Evolutionary conservation across 2,797 vertebrate species (phyloP).

Genomic region (Meda fulgida): DNA sequence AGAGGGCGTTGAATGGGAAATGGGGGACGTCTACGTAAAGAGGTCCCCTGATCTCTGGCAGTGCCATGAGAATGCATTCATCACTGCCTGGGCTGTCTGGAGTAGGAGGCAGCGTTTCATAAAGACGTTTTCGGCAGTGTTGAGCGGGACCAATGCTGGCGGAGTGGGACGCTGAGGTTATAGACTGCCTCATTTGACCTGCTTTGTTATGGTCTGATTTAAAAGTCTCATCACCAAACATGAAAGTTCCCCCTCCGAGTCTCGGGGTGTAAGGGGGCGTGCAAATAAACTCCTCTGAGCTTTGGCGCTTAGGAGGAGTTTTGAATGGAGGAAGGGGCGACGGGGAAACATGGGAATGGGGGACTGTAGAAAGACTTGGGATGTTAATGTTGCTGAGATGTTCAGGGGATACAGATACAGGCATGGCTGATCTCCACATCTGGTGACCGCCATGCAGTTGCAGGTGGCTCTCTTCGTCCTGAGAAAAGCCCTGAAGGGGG

Average conservation of each 20-base stretch:
- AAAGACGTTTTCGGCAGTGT: slow-evolving; percentile 59
- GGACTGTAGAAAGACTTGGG: slow-evolving; percentile 11
- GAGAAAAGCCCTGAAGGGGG: slow-evolving; percentile 62
- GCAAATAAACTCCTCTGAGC: slow-evolving; percentile 72
- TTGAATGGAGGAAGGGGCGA: slow-evolving; percentile 10
- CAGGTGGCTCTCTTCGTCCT: slow-evolving; percentile 65
- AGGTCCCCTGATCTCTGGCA: slow-evolving; percentile 78
- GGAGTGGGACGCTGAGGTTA: slow-evolving; percentile 40
- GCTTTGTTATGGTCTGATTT: slow-evolving; percentile 44
- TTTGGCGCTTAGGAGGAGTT: slow-evolving; percentile 47
- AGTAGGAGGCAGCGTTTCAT: slow-evolving; percentile 81
- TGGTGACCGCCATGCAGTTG: slow-evolving; percentile 51
- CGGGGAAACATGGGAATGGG: slow-evolving; percentile 14
- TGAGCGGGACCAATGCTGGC: slow-evolving; percentile 50
- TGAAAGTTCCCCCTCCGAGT: slow-evolving; percentile 70
- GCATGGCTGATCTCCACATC: slow-evolving; percentile 49
- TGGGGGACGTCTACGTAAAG: slow-evolving; percentile 80
- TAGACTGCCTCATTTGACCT: slow-evolving; percentile 22
- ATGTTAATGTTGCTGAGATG: slow-evolving; percentile 6
- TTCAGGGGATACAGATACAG: slow-evolving; percentile 30
- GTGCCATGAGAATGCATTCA: slow-evolving; percentile 76
- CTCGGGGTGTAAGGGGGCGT: slow-evolving; percentile 80
- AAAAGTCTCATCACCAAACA: slow-evolving; percentile 71
- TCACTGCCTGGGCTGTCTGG: slow-evolving; percentile 78
- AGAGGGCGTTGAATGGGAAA: slow-evolving; percentile 58